A percentile compares a stretch with the other conserved stretches of the same genome.
These are phyloP conservation scores for Drosophila arawakana DNA, from an alignment of 1,140 invertebrate species.

Conservation along the genomic window DNA sequence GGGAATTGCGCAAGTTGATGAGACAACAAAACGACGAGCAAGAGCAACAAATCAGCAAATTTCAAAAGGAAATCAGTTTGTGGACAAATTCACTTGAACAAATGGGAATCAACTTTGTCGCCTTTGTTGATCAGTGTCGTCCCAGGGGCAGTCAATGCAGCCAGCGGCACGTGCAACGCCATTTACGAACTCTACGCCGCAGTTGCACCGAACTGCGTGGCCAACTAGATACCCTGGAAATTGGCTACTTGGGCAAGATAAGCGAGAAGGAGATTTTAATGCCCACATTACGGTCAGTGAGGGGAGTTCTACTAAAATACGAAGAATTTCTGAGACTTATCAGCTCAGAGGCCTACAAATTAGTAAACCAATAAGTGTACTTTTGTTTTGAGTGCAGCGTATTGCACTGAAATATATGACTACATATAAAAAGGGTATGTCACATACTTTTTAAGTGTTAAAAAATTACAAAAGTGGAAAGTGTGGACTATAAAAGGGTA, in stretches of 20 bases:
- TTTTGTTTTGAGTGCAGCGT: too few species aligned
- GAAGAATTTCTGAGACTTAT: conserved; percentile 36
- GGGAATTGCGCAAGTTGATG: conserved; percentile 47
- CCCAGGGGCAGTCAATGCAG: conserved; percentile 31
- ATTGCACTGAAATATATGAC: too few species aligned
- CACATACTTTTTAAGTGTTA: too few species aligned
- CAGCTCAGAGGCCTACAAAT: conserved; percentile 26
- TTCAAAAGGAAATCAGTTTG: conserved; percentile 37
- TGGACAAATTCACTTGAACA: conserved; percentile 37
- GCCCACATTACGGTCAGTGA: conserved; percentile 26
- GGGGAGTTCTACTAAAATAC: conserved; percentile 35
- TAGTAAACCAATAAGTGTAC: conserved; percentile 34
- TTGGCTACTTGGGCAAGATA: conserved; percentile 26
- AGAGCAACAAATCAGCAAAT: not conserved
- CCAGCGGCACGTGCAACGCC: conserved; percentile 39
- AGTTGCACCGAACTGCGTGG: conserved; percentile 35
- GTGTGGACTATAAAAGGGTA: too few species aligned
- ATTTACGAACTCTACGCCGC: conserved; percentile 31
- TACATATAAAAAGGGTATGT: too few species aligned
- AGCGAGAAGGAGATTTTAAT: conserved; percentile 33
- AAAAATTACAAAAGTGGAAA: too few species aligned
- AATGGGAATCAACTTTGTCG: conserved; percentile 22
- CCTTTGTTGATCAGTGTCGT: conserved; percentile 51
- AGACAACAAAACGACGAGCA: conserved; percentile 27
- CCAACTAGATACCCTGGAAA: conserved; percentile 47